Evolutionary conservation across 2,113 vertebrate species (phyloP), one percentile per base, ranked within the genome.

Genomic region (Gambusia holbrooki): DNA sequence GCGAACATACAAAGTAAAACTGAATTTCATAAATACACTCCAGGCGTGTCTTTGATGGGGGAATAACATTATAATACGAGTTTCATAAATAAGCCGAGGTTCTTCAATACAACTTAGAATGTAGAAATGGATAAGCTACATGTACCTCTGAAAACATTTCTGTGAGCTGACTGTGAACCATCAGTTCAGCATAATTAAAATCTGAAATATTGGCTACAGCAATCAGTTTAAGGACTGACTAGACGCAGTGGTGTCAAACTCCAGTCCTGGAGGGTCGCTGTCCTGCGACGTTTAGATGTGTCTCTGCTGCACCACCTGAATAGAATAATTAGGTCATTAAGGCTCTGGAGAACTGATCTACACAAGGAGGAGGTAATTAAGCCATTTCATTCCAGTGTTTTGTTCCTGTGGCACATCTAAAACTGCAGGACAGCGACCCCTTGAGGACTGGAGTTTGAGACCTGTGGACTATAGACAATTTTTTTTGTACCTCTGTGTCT

Each of bases 1-100:
- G 40, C 75, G 77, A 78, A 82, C 51, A 82, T 71, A 76, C 37
- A 68, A 90, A 87, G 84, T 91, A 83, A 90, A 73, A 86, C 81
- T 75, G 68, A 75, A 15, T 35, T 58, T 66, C 3, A 42, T 3
- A 37, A 37, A 37, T 12, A 12, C 10, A 37, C 10, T 37, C 35
- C 35, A 37, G 35, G 35, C 10, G 12, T 37, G 35, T 37, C 35
- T 37, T 35, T 9, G 33, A 9, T 37, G 35, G 11, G 35, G 35
- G 35, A 37, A 37, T 37, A 37, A 37, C 10, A 11, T 37, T 10
- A 37, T 37, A 37, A 37, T 37, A 37, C 2, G 35, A 28, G 48
- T 25, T 54, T 51, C 14, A 82, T 28, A 77, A 51, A 54, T 17
- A 12, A 45, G 29, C 40, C 37, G 40, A 61, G 33, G 22, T 66